phyloP scores from a whole-genome alignment of 2,113 vertebrate genomes.

The Romanogobio albipinnatus region DNA sequence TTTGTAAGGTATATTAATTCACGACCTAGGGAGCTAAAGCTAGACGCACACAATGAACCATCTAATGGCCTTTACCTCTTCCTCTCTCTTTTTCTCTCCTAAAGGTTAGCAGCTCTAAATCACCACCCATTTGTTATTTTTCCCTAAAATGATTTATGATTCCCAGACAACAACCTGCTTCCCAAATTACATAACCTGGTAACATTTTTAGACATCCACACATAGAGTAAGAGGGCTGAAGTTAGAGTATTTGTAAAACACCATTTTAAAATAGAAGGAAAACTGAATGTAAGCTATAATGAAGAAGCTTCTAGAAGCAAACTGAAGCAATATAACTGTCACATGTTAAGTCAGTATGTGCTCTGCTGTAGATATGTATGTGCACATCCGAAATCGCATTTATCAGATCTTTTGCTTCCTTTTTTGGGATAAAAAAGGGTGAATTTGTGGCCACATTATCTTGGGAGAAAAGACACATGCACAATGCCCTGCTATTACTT shows the following conservation, averaged over 20 bases:
- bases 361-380: background rate
- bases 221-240: slow-evolving; percentile 19
- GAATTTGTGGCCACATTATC: too few relatives aligned
- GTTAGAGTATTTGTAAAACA: background rate
- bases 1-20: too few relatives aligned
- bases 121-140: slow-evolving; percentile 77
- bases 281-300: background rate
- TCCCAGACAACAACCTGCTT: slow-evolving; percentile 71
- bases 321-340: background rate
- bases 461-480: too few relatives aligned
- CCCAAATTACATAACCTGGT: slow-evolving; percentile 70
- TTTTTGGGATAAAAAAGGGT: too few relatives aligned
- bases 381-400: background rate
- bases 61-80: background rate
- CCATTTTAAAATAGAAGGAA: background rate
- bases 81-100: slow-evolving; percentile 53
- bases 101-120: slow-evolving; percentile 60
- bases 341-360: background rate
- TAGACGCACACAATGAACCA: background rate
- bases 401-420: background rate
- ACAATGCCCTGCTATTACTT: too few relatives aligned
- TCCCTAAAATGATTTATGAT: slow-evolving; percentile 74
- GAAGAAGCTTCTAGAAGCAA: background rate
- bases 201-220: slow-evolving; percentile 54
- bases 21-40: too few relatives aligned